A percentile compares a stretch with the other conserved stretches of the same genome.
Conservation (phyloP, 92 coral and sea anemone species). For the Plumapathes pennacea region DNA sequence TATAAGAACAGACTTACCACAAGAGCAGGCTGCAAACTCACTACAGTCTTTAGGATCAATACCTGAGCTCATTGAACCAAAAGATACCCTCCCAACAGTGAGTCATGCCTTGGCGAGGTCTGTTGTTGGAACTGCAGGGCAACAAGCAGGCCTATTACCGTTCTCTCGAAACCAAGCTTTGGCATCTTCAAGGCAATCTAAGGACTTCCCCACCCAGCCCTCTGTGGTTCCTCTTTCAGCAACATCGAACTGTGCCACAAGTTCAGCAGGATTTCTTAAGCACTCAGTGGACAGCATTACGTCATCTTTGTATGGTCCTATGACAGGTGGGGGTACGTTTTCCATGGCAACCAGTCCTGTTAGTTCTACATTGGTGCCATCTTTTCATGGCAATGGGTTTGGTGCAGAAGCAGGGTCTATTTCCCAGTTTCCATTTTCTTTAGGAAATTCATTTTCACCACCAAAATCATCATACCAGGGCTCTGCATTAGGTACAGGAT, state of each 20-base stretch:
- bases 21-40: constrained; percentile 27
- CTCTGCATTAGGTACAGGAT: too few species aligned
- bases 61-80: constrained; percentile 52
- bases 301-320: constrained; percentile 58
- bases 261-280: constrained; percentile 60
- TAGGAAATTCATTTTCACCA: constrained; percentile 56
- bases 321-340: constrained; percentile 2
- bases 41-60: constrained; percentile 49
- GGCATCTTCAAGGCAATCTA: too few species aligned
- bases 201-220: too few species aligned
- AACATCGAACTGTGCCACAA: constrained; percentile 10
- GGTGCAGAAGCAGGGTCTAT: constrained; percentile 21
- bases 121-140: too few species aligned
- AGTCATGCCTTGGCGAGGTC: too few species aligned
- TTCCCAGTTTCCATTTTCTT: constrained; percentile 39
- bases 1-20: constrained; percentile 21
- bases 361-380: not conserved
- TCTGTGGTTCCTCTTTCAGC: too few species aligned
- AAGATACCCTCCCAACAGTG: constrained; percentile 4
- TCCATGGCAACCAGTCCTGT: constrained; percentile 1
- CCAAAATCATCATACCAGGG: constrained; percentile 49
- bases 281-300: constrained; percentile 86
- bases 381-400: constrained; percentile 4
- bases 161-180: too few species aligned
- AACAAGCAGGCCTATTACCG: too few species aligned